phyloP scores from a whole-genome alignment of 1,140 invertebrate genomes.

The Riptortus pedestris region DNA sequence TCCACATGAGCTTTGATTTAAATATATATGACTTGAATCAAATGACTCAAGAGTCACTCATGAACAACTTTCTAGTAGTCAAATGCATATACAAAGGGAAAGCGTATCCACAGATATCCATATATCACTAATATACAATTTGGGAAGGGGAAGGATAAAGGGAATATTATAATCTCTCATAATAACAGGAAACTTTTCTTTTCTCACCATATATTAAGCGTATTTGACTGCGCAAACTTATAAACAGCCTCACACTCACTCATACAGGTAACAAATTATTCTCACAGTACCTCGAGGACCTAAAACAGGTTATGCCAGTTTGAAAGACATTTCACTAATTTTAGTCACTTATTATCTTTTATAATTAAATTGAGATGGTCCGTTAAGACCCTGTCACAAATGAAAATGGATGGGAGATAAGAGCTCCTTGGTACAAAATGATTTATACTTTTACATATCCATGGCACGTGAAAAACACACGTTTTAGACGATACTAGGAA shows the following conservation, averaged over 20 bases:
- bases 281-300: neutral
- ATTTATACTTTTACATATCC: neutral
- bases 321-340: slow-evolving; percentile 10
- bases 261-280: slow-evolving; percentile 12
- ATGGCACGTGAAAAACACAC: neutral
- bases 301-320: neutral
- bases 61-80: neutral
- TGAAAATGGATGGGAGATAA: neutral
- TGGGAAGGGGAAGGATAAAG: neutral
- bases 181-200: slow-evolving; percentile 3
- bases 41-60: neutral
- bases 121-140: neutral
- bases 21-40: neutral
- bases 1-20: neutral
- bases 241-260: slow-evolving; percentile 17
- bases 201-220: slow-evolving; percentile 13
- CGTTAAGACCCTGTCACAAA: slow-evolving; percentile 12
- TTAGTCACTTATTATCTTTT: neutral
- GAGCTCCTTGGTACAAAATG: slow-evolving; percentile 13
- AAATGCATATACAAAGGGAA: neutral
- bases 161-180: neutral
- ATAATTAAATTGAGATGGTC: slow-evolving; percentile 10
- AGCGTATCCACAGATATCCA: neutral
- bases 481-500: neutral
- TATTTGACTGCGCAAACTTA: slow-evolving; percentile 9